Base-by-base conservation (phyloP, 2,888 invertebrate genomes). In the Agrotis clavis region DNA sequence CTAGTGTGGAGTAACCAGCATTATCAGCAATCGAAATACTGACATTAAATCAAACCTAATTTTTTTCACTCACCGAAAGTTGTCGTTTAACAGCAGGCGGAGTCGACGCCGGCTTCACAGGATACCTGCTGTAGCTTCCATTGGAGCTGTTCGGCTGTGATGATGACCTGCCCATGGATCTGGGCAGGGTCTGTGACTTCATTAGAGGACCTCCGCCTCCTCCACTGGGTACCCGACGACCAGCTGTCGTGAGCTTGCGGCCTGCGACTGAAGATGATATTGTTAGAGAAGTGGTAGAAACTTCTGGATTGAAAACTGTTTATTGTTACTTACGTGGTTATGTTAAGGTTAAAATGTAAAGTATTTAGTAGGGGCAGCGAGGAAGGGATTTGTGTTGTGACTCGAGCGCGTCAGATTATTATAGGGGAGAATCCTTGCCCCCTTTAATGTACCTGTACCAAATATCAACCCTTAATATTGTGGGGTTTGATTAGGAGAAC, bases 21-120 rank as follows among this genome's bases (percentile, higher is more conserved):
- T 51, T 73, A 57, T 53, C 56, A 73, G 51, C n/a, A 51, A 62
- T 45, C 56, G 62, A 4, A 51, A 61, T 25, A 61, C 35, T n/a
- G 19, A 2, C n/a, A 14, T n/a, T 13, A 14, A 56, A 56, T 47
- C 25, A 16, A 51, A 47, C n/a, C 47, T 35, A 61, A n/a, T 5
- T 35, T 47, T 14, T n/a, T 21, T 16, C 4, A 94, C 96, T 95
- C 84, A 97, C 97, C 70, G 98, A 98, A 45, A 98, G 96, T 91
- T 98, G 98, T 83, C 98, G 97, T 85, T 98, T 98, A 11, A 98
- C 97, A n/a, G 98, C 98, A 0, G 98, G 98, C 14, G 98, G 98
- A 1, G 98, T 98, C 0, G 98, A 98, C 2, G 98, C 97, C 5
- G 98, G 97, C 92, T 98, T 92, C 96, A 97, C 82, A 89, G 97